These are phyloP conservation scores for Littorina saxatilis DNA, from an alignment of 1,140 invertebrate species.

Conservation along the genomic window DNA sequence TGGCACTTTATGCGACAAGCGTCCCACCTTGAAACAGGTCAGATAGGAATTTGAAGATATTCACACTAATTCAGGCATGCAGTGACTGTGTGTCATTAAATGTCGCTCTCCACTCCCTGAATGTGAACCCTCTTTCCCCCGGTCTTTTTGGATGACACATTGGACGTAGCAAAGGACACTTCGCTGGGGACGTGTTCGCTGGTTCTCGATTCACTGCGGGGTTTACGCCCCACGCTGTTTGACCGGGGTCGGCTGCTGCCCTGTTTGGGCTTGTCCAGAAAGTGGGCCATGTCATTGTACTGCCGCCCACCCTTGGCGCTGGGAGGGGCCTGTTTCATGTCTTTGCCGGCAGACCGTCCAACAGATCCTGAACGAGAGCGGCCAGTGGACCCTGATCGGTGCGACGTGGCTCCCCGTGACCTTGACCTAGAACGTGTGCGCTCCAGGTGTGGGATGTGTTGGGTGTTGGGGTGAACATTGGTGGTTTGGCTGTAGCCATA, in stretches of 20 bases:
- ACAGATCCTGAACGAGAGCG: neutral
- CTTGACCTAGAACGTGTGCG: conserved; percentile 18
- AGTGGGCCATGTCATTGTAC: conserved; percentile 27
- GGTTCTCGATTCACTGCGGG: conserved; percentile 21
- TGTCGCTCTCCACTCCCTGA: conserved; percentile 29
- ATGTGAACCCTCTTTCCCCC: conserved; percentile 27
- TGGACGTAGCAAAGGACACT: conserved; percentile 19
- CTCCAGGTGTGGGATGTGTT: conserved; percentile 25
- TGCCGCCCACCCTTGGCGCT: conserved; percentile 2
- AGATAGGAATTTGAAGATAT: too few relatives aligned
- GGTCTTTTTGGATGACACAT: conserved; percentile 26
- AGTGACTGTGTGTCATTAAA: neutral
- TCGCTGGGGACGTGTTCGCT: conserved; percentile 20
- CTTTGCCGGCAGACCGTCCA: conserved; percentile 18
- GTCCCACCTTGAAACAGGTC: too few relatives aligned
- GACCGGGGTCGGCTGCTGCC: neutral
- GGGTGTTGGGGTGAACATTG: conserved; percentile 22
- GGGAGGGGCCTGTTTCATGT: neutral
- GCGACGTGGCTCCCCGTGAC: neutral
- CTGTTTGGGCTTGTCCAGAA: conserved; percentile 24
- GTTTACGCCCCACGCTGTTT: neutral
- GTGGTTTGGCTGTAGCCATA: conserved; percentile 21
- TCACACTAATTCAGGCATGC: too few relatives aligned
- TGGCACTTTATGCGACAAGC: too few relatives aligned
- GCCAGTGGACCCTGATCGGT: conserved; percentile 19